phyloP scores from a whole-genome alignment of 2,888 invertebrate species.

The Habrosyne pyritoides region DNA sequence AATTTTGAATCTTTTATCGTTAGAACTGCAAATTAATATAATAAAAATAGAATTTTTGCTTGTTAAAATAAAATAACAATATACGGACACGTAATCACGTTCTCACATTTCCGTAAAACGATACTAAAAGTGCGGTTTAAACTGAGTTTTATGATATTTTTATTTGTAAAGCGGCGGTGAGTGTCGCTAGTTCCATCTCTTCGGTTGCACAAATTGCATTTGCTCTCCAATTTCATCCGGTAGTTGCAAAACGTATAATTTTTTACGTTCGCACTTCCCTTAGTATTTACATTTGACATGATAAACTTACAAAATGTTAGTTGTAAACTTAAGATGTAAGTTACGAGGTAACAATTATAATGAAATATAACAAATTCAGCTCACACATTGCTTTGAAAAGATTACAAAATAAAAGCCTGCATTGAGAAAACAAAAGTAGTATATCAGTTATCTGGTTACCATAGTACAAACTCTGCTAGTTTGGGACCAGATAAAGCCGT shows the following conservation, averaged over 20 bases:
- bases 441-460: too few relatives aligned
- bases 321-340: too few relatives aligned
- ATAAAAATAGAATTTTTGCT: background rate
- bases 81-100: constrained; percentile 14
- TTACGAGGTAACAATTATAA: too few relatives aligned
- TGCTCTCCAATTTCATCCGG: constrained; percentile 51
- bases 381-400: too few relatives aligned
- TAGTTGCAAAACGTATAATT: constrained; percentile 26
- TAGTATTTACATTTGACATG: constrained; percentile 22
- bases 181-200: constrained; percentile 29
- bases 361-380: too few relatives aligned
- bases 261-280: constrained; percentile 28
- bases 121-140: constrained; percentile 9
- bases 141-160: constrained; percentile 20
- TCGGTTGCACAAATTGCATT: constrained; percentile 44
- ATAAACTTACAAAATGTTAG: constrained; percentile 13
- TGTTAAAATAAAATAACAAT: constrained; percentile 2
- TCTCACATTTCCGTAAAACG: background rate
- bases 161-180: constrained; percentile 22
- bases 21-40: background rate
- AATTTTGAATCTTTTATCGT: too few relatives aligned
- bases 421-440: too few relatives aligned
- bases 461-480: too few relatives aligned
- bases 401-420: too few relatives aligned
- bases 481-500: too few relatives aligned